A percentile compares a stretch with the other conserved stretches of the same genome.
Conservation (phyloP, 1,140 invertebrate genomes). For the Harpegnathos saltator region DNA sequence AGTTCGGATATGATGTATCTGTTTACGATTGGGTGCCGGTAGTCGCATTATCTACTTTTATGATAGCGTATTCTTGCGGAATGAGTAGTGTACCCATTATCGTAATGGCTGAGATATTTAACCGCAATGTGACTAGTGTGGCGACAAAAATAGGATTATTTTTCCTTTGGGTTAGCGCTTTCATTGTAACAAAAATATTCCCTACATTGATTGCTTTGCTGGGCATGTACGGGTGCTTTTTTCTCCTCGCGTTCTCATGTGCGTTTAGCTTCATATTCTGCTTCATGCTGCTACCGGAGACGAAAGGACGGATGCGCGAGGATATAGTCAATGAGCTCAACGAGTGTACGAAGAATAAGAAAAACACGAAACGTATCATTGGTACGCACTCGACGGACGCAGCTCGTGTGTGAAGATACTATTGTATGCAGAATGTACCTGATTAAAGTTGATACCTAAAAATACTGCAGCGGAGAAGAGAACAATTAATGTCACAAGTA, state of each 20-base stretch:
- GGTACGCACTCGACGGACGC: background rate
- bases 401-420: constrained; percentile 17
- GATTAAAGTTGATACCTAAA: background rate
- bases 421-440: background rate
- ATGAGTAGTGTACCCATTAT: constrained; percentile 87
- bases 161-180: constrained; percentile 86
- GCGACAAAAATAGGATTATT: constrained; percentile 85
- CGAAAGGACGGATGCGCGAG: constrained; percentile 88
- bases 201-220: constrained; percentile 71
- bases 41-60: constrained; percentile 86
- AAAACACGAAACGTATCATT: background rate
- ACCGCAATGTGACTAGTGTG: constrained; percentile 83
- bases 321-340: constrained; percentile 85
- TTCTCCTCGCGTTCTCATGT: constrained; percentile 73
- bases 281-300: constrained; percentile 88
- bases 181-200: constrained; percentile 87
- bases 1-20: constrained; percentile 73
- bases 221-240: constrained; percentile 81
- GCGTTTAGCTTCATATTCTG: constrained; percentile 71
- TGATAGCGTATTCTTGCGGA: constrained; percentile 86
- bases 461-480: background rate
- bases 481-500: background rate
- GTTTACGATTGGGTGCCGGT: constrained; percentile 86
- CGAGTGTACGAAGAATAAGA: constrained; percentile 49
- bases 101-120: constrained; percentile 88